Base-by-base conservation (phyloP, 2,888 invertebrate genomes). In the Noctuana brunneofusca region DNA sequence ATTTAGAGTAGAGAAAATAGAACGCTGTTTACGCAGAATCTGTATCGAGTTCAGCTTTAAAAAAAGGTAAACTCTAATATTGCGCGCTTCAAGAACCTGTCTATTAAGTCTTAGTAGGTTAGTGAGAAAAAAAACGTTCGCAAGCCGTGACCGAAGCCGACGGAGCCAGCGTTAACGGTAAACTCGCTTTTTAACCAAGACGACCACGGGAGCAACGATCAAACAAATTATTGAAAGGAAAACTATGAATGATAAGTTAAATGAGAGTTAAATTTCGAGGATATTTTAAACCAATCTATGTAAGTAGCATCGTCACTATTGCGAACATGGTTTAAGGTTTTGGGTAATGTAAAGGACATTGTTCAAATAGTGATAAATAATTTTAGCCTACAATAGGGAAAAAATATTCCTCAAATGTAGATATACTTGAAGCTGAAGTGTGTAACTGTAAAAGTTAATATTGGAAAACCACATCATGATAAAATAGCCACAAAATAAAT, bases 91-190 rank as follows among this genome's bases (percentile, higher is more conserved):
- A 46, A 59, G 32, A 78, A 80, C 79, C 74, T 73, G 83, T 80
- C 76, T 62, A 53, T 46, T 43, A 52, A 43, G 35, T 70, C 73
- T 81, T 74, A 81, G 83, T 85, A 78, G 84, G 84, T 84, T 83
- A 83, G 74, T 72, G 74, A 76, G 75, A 22, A 20, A 35, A 35
- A 59, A 53, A 59, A 32, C 74, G 69, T 66, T 76, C 69, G 73
- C 75, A 74, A 74, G 78, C 79, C 80, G 78, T 80, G 78, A 83
- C 83, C 82, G 76, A 71, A 69, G 71, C n/a, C 18, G 41, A 69
- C 65, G 70, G 66, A 67, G 74, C 70, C 73, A 71, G 72, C 9
- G 67, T 68, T 84, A 86, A 86, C 87, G 86, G 86, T 84, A 82
- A 68, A 70, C 70, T 70, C 64, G 71, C 69, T 70, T 65, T 72